Percentiles rank a stretch among this genome's conserved stretches.
Evolutionary conservation across 2,888 invertebrate genomes (phyloP).

Genomic region (Bursaphelenchus okinawaensis): DNA sequence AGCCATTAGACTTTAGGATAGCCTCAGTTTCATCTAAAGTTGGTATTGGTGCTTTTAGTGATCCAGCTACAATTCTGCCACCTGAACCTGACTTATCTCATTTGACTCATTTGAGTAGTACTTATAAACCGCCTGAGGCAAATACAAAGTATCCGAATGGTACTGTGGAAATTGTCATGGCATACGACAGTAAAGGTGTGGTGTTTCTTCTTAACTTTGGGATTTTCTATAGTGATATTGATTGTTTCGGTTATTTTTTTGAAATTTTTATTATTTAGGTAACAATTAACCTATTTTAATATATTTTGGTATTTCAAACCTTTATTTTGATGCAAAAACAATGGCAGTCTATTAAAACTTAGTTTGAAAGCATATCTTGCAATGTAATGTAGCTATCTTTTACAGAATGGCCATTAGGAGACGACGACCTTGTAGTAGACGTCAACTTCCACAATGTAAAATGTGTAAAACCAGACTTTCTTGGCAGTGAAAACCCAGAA

Average conservation of each 20-base stretch:
- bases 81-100: not conserved
- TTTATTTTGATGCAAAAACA: too few species aligned
- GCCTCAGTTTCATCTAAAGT: not conserved
- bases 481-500: conserved; percentile 10
- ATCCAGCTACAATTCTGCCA: not conserved
- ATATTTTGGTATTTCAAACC: too few species aligned
- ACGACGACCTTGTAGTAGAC: conserved; percentile 38
- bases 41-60: not conserved
- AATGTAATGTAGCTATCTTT: too few species aligned
- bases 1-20: not conserved
- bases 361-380: too few species aligned
- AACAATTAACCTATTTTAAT: too few species aligned
- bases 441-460: conserved; percentile 48
- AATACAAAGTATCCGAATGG: not conserved
- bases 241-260: too few species aligned
- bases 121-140: not conserved
- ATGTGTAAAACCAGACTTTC: conserved; percentile 41
- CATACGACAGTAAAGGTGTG: not conserved
- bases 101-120: not conserved
- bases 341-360: too few species aligned
- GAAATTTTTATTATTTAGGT: too few species aligned
- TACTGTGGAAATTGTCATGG: not conserved
- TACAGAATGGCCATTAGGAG: conserved; percentile 46
- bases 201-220: too few species aligned
- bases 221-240: too few species aligned